These are phyloP conservation scores for Philaethria dido DNA, from an alignment of 2,888 invertebrate species.

Conservation along the genomic window DNA sequence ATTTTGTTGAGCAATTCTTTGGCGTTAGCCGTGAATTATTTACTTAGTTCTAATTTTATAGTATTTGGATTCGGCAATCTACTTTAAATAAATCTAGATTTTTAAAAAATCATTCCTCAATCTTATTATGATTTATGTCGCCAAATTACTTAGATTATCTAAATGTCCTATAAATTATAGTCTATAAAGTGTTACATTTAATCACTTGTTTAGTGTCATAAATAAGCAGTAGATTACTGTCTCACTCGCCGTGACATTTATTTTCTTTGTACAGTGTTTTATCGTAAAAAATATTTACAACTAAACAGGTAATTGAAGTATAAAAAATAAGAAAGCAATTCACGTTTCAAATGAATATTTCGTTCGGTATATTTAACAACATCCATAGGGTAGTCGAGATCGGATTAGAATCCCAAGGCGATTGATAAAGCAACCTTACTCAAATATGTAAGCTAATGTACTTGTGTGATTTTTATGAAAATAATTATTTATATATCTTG, in stretches of 20 bases:
- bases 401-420: slow-evolving; percentile 41
- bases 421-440: slow-evolving; percentile 37
- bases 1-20: slow-evolving; percentile 35
- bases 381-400: slow-evolving; percentile 37
- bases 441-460: slow-evolving; percentile 36
- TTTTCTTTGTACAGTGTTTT: neutral
- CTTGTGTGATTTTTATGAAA: slow-evolving; percentile 18
- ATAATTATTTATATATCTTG: neutral
- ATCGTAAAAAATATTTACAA: neutral
- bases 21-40: slow-evolving; percentile 5
- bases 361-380: slow-evolving; percentile 29
- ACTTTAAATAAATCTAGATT: neutral
- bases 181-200: slow-evolving; percentile 7
- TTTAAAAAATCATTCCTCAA: neutral
- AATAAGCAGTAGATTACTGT: slow-evolving; percentile 13
- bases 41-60: slow-evolving; percentile 2
- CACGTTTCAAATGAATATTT: slow-evolving; percentile 26
- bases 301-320: slow-evolving; percentile 1
- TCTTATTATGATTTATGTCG: neutral
- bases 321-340: slow-evolving; percentile 14
- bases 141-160: neutral
- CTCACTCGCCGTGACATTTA: slow-evolving; percentile 3
- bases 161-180: slow-evolving; percentile 12
- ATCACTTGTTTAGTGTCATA: slow-evolving; percentile 15
- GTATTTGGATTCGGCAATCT: neutral